A percentile compares a stretch with the other conserved stretches of the same genome.
These are phyloP conservation scores for Leptinotarsa tumamoca DNA, from an alignment of 2,888 invertebrate genomes.

Conservation along the genomic window DNA sequence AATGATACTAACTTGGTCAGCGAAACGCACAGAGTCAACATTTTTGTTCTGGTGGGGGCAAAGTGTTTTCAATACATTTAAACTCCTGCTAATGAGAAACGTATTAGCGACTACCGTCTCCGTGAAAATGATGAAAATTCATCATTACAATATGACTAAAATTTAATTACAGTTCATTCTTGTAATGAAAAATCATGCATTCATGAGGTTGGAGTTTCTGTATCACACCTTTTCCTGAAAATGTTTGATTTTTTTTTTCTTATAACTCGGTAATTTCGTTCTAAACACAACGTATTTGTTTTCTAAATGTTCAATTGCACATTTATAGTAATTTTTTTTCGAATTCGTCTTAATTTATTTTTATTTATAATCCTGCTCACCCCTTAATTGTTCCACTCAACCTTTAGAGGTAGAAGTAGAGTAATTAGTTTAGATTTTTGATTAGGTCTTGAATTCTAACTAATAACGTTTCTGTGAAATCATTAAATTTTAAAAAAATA, in stretches of 20 bases:
- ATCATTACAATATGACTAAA: too few species aligned
- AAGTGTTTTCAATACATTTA: too few species aligned
- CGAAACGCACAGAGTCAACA: too few species aligned
- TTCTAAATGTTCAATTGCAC: neutral
- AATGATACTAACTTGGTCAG: too few species aligned
- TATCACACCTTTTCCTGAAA: neutral
- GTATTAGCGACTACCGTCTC: too few species aligned
- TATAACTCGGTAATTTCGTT: too few species aligned
- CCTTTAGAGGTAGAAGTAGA: constrained; percentile 29
- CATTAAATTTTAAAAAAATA: too few species aligned
- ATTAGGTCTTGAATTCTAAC: neutral
- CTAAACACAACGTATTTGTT: neutral
- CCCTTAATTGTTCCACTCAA: constrained; percentile 32
- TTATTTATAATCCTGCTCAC: constrained; percentile 31
- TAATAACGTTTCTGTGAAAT: neutral
- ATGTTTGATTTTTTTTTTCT: too few species aligned
- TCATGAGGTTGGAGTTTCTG: neutral
- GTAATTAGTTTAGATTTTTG: constrained; percentile 28
- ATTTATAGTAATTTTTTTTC: constrained; percentile 9
- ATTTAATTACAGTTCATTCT: too few species aligned
- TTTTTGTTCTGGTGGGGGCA: too few species aligned
- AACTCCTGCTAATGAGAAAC: too few species aligned
- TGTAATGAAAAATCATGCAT: neutral
- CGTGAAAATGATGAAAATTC: too few species aligned
- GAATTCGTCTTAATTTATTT: constrained; percentile 8